Evolutionary conservation across 2,888 invertebrate genomes (phyloP).

Genomic region (Heliconius aoede): DNA sequence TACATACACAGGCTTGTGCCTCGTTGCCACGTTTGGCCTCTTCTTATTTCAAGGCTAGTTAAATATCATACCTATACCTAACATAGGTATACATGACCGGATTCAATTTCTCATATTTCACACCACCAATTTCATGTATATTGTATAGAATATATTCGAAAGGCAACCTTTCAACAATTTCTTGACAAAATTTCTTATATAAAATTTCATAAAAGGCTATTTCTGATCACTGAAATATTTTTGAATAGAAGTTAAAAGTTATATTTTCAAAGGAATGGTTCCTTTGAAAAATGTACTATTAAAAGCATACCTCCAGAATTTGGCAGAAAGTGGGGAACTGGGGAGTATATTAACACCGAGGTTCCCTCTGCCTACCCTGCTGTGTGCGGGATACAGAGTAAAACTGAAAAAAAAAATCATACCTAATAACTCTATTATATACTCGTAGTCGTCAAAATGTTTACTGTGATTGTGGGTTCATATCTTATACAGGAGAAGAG

Average conservation of each 20-base stretch:
- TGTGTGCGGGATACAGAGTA: too few species aligned
- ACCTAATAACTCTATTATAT: not conserved
- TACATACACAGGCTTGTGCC: too few species aligned
- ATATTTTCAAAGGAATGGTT: slow-evolving; percentile 6
- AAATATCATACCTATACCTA: too few species aligned
- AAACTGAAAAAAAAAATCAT: too few species aligned
- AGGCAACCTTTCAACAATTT: slow-evolving; percentile 3
- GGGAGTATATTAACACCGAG: too few species aligned
- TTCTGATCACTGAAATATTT: slow-evolving; percentile 23
- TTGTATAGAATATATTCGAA: not conserved
- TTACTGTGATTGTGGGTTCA: not conserved
- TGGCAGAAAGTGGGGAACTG: too few species aligned
- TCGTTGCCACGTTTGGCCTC: too few species aligned
- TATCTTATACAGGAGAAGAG: not conserved
- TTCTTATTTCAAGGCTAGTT: too few species aligned
- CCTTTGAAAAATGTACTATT: not conserved
- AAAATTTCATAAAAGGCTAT: slow-evolving; percentile 23
- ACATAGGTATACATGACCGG: not conserved
- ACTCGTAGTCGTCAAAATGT: not conserved
- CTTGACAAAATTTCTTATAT: slow-evolving; percentile 8
- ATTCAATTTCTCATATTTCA: not conserved
- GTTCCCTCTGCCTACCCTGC: too few species aligned
- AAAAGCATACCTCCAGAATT: too few species aligned
- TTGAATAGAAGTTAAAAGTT: slow-evolving; percentile 18
- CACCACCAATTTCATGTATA: not conserved